Evolutionary conservation across 2,797 vertebrate species (phyloP).

Genomic region (Cirrhinus molitorella): DNA sequence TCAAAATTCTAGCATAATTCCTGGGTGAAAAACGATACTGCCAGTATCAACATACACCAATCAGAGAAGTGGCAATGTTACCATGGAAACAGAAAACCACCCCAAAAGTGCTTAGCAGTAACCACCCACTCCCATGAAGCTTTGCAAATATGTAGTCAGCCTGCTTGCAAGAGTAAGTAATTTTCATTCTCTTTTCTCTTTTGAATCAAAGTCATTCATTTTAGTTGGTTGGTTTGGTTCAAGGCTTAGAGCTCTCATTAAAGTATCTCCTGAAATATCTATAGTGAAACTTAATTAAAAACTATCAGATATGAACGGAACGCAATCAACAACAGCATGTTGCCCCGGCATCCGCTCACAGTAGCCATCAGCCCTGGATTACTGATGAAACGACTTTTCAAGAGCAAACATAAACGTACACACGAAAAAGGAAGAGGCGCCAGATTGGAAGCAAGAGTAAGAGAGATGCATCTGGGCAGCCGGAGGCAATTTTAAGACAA

Average conservation of each 20-base stretch:
- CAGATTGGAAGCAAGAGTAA: slow-evolving; percentile 36
- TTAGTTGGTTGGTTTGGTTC: background rate
- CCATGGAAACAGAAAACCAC: background rate
- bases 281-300: background rate
- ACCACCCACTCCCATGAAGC: slow-evolving; percentile 2
- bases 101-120: background rate
- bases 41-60: background rate
- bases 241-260: background rate
- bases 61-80: background rate
- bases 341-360: slow-evolving; percentile 1
- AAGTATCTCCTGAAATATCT: background rate
- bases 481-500: slow-evolving; percentile 66
- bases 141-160: background rate
- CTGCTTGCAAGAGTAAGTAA: background rate
- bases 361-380: slow-evolving; percentile 21
- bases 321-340: background rate
- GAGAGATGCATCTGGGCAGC: slow-evolving; percentile 37
- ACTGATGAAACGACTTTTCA: slow-evolving; percentile 26
- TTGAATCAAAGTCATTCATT: background rate
- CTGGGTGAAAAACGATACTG: background rate
- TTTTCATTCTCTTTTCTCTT: background rate
- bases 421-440: slow-evolving; percentile 8
- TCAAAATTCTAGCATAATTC: background rate
- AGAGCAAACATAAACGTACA: slow-evolving; percentile 30
- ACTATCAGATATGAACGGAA: background rate